phyloP scores from a whole-genome alignment of 2,797 vertebrate species.

The Pelochelys cantorii region DNA sequence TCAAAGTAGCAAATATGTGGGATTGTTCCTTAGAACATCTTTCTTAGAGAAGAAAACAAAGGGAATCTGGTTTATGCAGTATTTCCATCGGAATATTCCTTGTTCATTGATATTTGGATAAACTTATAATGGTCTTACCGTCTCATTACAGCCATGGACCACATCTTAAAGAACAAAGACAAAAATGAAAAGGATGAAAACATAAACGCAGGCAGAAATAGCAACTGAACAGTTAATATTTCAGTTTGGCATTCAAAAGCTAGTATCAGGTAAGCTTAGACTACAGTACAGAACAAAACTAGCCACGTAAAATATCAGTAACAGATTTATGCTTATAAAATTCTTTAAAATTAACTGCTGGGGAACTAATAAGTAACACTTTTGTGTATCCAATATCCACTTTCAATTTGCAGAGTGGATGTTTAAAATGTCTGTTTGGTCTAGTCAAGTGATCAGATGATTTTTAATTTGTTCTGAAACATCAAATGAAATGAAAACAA shows the following conservation, averaged over 20 bases:
- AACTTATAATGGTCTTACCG: neutral
- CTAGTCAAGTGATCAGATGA: neutral
- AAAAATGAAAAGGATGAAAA: neutral
- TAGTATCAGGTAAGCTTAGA: neutral
- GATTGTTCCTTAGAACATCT: neutral
- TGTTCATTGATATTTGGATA: neutral
- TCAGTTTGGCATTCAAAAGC: neutral
- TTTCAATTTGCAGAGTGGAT: neutral
- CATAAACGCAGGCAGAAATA: neutral
- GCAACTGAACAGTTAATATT: neutral
- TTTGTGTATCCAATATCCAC: neutral
- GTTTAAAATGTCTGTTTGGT: neutral
- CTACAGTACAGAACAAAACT: neutral
- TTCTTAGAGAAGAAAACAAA: neutral
- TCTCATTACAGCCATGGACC: neutral
- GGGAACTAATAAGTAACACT: neutral
- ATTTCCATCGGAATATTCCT: neutral
- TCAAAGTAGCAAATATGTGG: neutral
- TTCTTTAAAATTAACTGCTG: neutral
- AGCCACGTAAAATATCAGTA: neutral
- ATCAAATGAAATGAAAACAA: conserved; percentile 18
- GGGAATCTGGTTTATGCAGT: neutral
- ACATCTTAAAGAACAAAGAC: neutral
- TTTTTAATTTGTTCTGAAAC: neutral
- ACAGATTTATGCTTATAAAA: neutral